phyloP scores from a whole-genome alignment of 2,113 vertebrate species.

The Eurypyga helias region DNA sequence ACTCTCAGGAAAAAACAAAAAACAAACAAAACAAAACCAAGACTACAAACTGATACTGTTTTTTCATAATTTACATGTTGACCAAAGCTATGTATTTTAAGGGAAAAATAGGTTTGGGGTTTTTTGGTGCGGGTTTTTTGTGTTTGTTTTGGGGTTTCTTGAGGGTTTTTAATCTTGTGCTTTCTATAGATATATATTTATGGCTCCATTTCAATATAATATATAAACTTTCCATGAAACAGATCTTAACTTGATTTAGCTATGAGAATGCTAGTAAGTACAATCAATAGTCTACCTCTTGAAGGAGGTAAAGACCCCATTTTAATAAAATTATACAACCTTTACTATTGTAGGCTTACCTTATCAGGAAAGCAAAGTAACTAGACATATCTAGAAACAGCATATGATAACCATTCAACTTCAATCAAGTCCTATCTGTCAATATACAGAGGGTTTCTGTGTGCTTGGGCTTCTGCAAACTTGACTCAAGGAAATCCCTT shows the following conservation, averaged over 20 bases:
- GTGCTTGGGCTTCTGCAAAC: background rate
- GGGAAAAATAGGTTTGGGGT: background rate
- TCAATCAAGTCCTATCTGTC: background rate
- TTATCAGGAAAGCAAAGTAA: background rate
- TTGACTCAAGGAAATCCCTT: background rate
- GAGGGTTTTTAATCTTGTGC: background rate
- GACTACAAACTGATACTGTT: background rate
- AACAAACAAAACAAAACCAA: too few relatives aligned
- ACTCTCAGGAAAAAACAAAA: background rate
- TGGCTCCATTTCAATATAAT: background rate
- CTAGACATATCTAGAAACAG: background rate
- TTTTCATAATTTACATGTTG: background rate
- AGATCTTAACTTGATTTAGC: background rate
- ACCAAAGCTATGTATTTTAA: background rate
- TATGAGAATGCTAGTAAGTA: background rate
- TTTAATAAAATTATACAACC: background rate
- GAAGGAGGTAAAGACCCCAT: background rate
- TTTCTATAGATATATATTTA: background rate
- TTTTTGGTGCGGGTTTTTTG: background rate
- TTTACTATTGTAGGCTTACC: background rate
- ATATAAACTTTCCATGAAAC: background rate
- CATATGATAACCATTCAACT: background rate
- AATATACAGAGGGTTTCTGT: background rate
- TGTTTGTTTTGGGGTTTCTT: too few relatives aligned
- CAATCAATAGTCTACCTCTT: background rate